phyloP scores from a whole-genome alignment of 2,797 vertebrate genomes.

The Tapirus indicus region DNA sequence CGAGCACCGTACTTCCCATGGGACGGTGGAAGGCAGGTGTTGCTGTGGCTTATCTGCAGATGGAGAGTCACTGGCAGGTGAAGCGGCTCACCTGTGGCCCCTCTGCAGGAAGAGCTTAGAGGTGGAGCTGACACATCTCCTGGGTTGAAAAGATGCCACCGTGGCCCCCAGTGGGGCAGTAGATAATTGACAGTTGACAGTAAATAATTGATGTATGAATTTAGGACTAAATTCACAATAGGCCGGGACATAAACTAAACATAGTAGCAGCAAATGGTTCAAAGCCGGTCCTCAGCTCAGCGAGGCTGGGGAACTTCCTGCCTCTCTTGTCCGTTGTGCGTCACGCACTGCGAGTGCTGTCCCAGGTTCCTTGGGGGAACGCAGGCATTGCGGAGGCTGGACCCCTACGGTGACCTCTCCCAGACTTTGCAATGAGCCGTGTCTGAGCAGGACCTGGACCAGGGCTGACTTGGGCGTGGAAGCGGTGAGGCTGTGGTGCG shows the following conservation, averaged over 20 bases:
- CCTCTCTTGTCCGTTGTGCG: rapidly evolving
- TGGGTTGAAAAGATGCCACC: rapidly evolving
- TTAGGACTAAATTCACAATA: no score
- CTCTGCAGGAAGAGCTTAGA: rapidly evolving
- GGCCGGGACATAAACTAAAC: rapidly evolving
- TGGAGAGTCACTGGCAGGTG: rapidly evolving
- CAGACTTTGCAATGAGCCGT: background rate
- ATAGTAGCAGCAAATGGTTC: rapidly evolving
- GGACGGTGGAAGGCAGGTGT: background rate
- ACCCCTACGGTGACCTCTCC: no score
- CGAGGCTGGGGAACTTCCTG: rapidly evolving
- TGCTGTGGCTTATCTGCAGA: background rate
- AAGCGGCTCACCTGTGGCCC: background rate
- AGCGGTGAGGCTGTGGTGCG: rapidly evolving
- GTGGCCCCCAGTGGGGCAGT: no score
- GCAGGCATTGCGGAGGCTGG: background rate
- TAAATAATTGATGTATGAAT: no score
- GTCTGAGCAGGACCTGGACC: background rate
- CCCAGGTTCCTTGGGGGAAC: rapidly evolving
- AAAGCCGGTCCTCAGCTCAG: background rate
- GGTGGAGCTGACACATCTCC: background rate
- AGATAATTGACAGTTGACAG: no score
- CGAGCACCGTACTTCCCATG: no score
- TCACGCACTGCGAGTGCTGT: background rate
- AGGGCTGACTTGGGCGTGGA: background rate